phyloP scores from a whole-genome alignment of 2,888 invertebrate genomes.

The Tridacna crocea region DNA sequence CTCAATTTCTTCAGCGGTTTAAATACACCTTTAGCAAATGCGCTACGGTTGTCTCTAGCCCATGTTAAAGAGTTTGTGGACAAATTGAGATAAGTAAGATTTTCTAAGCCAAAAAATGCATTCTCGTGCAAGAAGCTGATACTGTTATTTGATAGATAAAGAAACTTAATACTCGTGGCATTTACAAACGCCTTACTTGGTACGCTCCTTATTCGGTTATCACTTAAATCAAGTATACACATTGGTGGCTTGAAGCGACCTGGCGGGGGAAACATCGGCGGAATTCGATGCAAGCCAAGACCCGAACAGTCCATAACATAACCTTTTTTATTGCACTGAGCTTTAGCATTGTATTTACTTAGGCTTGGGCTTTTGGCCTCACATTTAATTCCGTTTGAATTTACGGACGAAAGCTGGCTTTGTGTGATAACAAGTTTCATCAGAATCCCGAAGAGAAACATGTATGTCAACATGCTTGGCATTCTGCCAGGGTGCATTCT shows the following conservation, averaged over 20 bases:
- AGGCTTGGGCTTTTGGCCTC: too few relatives aligned
- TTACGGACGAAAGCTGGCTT: too few relatives aligned
- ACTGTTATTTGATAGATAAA: constrained; percentile 13
- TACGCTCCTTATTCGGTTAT: background rate
- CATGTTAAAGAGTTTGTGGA: background rate
- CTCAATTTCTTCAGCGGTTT: constrained; percentile 19
- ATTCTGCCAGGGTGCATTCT: too few relatives aligned
- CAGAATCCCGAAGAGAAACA: too few relatives aligned
- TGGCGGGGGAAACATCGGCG: constrained; percentile 3
- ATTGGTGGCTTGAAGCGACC: background rate
- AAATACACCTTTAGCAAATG: constrained; percentile 14
- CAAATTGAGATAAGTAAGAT: constrained; percentile 18
- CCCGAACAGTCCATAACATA: constrained; percentile 19
- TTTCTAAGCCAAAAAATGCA: constrained; percentile 1
- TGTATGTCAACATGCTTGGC: too few relatives aligned
- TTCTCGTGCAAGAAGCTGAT: background rate
- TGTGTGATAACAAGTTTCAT: too few relatives aligned
- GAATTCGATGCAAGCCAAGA: background rate
- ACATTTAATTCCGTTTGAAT: too few relatives aligned
- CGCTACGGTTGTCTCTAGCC: background rate
- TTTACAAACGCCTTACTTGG: background rate
- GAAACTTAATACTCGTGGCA: background rate
- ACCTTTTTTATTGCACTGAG: background rate
- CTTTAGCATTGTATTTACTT: background rate
- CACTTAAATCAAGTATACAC: constrained; percentile 23